Conservation (phyloP, 1,140 invertebrate species). For the Bombus turneri region DNA sequence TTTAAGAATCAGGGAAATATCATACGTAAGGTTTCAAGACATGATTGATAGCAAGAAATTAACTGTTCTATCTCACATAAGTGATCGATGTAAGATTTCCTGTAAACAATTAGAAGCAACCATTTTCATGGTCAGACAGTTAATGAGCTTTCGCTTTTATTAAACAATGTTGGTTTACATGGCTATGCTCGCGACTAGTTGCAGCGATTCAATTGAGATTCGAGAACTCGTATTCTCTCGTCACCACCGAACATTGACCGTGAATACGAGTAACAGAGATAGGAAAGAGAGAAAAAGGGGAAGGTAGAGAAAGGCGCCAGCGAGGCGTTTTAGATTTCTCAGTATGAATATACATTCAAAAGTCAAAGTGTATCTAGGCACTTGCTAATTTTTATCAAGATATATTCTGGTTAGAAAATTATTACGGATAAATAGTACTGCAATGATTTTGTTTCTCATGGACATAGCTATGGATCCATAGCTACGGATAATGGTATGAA, state of each 20-base stretch:
- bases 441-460: too few species aligned
- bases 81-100: background rate
- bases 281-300: background rate
- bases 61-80: background rate
- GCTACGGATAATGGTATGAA: too few species aligned
- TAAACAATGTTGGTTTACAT: too few species aligned
- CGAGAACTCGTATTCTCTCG: background rate
- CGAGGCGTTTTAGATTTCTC: constrained; percentile 28
- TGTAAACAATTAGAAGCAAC: background rate
- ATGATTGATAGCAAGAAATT: background rate
- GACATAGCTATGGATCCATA: too few species aligned
- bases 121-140: background rate
- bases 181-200: background rate
- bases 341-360: background rate
- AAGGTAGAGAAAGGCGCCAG: constrained; percentile 34
- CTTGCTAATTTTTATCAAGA: too few species aligned
- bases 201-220: constrained; percentile 7
- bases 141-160: background rate
- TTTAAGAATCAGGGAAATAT: background rate
- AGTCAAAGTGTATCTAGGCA: too few species aligned
- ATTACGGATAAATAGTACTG: too few species aligned
- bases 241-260: constrained; percentile 48
- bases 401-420: too few species aligned
- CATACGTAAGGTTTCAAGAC: background rate
- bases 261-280: constrained; percentile 31